Evolutionary conservation across 2,797 vertebrate genomes (phyloP), one percentile per base, ranked within the genome.

Genomic region (Sebastes aleutianus): DNA sequence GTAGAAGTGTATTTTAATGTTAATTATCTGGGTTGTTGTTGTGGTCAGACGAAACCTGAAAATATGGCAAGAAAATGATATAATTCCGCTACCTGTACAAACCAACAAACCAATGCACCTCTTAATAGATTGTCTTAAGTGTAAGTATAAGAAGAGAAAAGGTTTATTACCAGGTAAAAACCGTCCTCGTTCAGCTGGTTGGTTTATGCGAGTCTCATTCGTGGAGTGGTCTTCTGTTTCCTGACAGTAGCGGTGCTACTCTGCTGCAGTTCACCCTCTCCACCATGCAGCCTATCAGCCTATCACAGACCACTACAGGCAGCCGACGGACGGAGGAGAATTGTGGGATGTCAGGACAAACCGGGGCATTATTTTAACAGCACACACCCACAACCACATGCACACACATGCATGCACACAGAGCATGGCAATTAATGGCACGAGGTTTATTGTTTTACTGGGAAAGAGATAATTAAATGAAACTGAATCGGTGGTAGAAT

Each of bases 281-380:
- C 78, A 8, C 72, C 89, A 43, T 43, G 14, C 39, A 43, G 39
- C 39, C 14, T 43, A 43, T 43, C 39, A 89, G 90, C 90, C 92
- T 90, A 91, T 91, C 90, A 91, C 27, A 43, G 39, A 16, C 39
- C 39, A 43, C 39, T 43, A 43, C 39, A 43, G 39, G 39, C 39
- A 43, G 39, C 39, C 39, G 39, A 43, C 39, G 39, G 39, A 83
- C 31, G 31, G 31, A 32, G 87, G 10, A 88, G 92, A 78, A 94
- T 93, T 92, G 90, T 95, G 94, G 94, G 93, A 94, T 91, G 92
- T 84, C 65, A 70, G 81, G 74, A 94, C 92, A 93, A 93, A 88
- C 92, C 90, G 85, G 84, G 78, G 74, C 76, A 75, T 91, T 91
- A 89, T 91, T 88, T 86, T 22, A 85, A 56, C 71, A 76, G 56